A percentile compares a stretch with the other conserved stretches of the same genome.
phyloP scores from a whole-genome alignment of 2,888 invertebrate genomes.

The Enchytraeus crypticus region DNA sequence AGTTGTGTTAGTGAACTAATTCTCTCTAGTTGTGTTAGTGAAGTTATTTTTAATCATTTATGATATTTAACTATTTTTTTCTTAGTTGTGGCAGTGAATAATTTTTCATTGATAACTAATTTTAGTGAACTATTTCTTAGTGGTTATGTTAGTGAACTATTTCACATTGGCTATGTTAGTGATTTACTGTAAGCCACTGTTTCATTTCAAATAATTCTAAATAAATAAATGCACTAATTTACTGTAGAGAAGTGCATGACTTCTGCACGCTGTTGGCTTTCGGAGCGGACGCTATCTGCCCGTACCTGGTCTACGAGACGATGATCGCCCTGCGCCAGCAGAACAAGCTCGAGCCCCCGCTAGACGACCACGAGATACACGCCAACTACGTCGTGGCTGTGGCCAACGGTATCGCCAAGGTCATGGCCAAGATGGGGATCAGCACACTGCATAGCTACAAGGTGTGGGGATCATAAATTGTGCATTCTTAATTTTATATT shows the following conservation, averaged over 20 bases:
- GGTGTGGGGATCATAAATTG: conserved; percentile 39
- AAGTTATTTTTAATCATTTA: too few relatives aligned
- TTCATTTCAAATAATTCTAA: not conserved
- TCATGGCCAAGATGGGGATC: conserved; percentile 99
- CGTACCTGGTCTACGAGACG: conserved; percentile 89
- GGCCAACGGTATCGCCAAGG: conserved; percentile 81
- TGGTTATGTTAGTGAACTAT: too few relatives aligned
- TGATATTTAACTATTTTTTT: too few relatives aligned
- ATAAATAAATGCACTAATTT: not conserved
- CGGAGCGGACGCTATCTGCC: conserved; percentile 95
- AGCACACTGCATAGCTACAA: conserved; percentile 96
- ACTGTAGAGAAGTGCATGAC: conserved; percentile 69
- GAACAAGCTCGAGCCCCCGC: conserved; percentile 66
- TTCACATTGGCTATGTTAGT: not conserved
- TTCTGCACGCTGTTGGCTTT: conserved; percentile 89
- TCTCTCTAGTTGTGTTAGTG: too few relatives aligned
- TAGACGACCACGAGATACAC: conserved; percentile 68
- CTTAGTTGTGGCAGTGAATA: too few relatives aligned
- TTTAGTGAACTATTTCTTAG: too few relatives aligned
- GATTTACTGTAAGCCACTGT: not conserved
- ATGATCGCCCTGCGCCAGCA: conserved; percentile 76
- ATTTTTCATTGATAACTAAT: too few relatives aligned
- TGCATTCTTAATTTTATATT: not conserved
- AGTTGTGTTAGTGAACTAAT: too few relatives aligned
- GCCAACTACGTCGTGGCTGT: conserved; percentile 79